Evolutionary conservation across 1,140 invertebrate species (phyloP).

Genomic region (Helicoverpa zea): DNA sequence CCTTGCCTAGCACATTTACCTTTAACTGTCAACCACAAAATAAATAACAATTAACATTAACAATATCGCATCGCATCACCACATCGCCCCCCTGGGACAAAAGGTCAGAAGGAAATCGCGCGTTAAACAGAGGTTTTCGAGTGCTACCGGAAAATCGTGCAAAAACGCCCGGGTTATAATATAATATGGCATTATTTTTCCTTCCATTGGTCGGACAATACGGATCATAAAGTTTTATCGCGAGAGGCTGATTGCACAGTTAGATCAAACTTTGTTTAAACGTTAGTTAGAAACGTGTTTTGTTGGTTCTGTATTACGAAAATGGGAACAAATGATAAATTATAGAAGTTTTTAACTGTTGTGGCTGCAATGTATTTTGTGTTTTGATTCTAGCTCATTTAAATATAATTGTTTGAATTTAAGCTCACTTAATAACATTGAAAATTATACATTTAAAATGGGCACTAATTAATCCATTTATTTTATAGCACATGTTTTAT

Average conservation of each 20-base stretch:
- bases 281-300: background rate
- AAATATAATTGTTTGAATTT: too few relatives aligned
- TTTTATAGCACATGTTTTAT: too few relatives aligned
- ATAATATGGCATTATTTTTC: constrained; percentile 66
- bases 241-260: constrained; percentile 39
- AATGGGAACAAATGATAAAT: too few relatives aligned
- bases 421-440: too few relatives aligned
- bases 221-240: constrained; percentile 74
- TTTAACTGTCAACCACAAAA: background rate
- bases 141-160: constrained; percentile 27
- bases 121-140: constrained; percentile 48
- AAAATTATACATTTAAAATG: too few relatives aligned
- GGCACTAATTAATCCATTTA: too few relatives aligned
- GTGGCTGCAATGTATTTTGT: too few relatives aligned
- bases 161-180: constrained; percentile 45
- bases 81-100: background rate
- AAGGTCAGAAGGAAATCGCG: constrained; percentile 10
- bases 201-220: constrained; percentile 69
- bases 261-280: constrained; percentile 4
- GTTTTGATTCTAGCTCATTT: too few relatives aligned
- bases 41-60: background rate
- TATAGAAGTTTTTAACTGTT: too few relatives aligned
- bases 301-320: background rate
- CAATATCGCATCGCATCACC: background rate
- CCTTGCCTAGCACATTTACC: too few relatives aligned